Base-by-base conservation (phyloP, 2,797 vertebrate species). In the Caiman crocodilus region DNA sequence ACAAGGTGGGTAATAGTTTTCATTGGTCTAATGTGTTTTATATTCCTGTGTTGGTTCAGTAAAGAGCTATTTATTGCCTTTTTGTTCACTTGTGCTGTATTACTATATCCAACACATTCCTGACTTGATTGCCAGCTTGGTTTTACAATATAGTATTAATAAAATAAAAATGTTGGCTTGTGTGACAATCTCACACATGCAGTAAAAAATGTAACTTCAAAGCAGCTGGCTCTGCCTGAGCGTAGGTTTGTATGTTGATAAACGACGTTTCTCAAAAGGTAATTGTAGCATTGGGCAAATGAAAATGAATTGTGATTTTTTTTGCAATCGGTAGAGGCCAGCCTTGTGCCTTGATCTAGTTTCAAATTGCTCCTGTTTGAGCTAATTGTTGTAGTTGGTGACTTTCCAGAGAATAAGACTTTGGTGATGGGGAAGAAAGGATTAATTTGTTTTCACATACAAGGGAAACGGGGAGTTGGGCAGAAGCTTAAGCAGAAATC, bases 401-500 rank as follows among this genome's bases (percentile, higher is more conserved):
- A 3, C 14, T 64, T 7, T 10, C 50, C 23, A 4, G 26, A 3
- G 5, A 30, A 67, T 67, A 67, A 11, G 69, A n/a, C 42, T 71
- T 35, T 81, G 21, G 84, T 61, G 26, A 23, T 4, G 32, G 32
- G 42, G 6, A 20, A n/a, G 82, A 61, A 55, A 76, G 69, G 69
- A 71, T 32, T 32, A 23, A 11, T 2, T 18, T 0, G 1, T 28
- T 4, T 5, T 50, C 12, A 0, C 2, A 1, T 5, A 10, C 2
- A n/a, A 30, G 23, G 79, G 14, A 17, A 79, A 25, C 30, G 20
- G 28, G 30, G 35, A 69, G 30, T 71, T 32, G 67, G 67, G 75
- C 58, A 23, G 76, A 28, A 15, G 23, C 85, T 16, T 30, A 83
- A 69, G 58, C 75, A 86, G n/a, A 65, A 73, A 56, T 17, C 17